Evolutionary conservation across 2,797 vertebrate species (phyloP).

Genomic region (Echiichthys vipera): DNA sequence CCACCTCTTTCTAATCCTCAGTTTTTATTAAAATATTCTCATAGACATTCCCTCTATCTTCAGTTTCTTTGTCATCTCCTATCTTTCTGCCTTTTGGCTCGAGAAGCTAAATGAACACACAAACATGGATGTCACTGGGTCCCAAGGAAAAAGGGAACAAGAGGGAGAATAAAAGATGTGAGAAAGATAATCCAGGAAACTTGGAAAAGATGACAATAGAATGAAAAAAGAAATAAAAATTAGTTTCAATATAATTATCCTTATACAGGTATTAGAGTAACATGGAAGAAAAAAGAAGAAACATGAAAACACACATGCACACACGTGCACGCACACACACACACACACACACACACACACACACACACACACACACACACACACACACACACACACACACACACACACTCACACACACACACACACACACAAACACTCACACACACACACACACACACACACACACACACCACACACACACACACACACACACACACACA

Average conservation of each 20-base stretch:
- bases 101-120: conserved; percentile 21
- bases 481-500: too few species aligned
- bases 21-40: conserved; percentile 26
- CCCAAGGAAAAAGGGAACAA: neutral
- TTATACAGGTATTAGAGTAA: neutral
- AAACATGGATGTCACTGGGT: neutral
- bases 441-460: too few species aligned
- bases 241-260: neutral
- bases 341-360: neutral
- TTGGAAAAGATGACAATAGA: neutral
- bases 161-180: neutral
- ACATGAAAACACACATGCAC: too few species aligned
- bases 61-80: conserved; percentile 12
- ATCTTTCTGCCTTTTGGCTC: conserved; percentile 12
- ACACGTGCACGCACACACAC: too few species aligned
- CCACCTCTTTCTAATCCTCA: conserved; percentile 25
- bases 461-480: too few species aligned
- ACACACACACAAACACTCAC: too few species aligned
- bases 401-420: too few species aligned
- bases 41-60: neutral
- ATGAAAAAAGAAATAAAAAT: neutral
- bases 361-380: neutral
- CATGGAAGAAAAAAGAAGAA: too few species aligned
- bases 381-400: neutral
- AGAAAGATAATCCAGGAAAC: conserved; percentile 4